Evolutionary conservation across 2,797 vertebrate species (phyloP), one percentile per base, ranked within the genome.

Genomic region (Dallia pectoralis): DNA sequence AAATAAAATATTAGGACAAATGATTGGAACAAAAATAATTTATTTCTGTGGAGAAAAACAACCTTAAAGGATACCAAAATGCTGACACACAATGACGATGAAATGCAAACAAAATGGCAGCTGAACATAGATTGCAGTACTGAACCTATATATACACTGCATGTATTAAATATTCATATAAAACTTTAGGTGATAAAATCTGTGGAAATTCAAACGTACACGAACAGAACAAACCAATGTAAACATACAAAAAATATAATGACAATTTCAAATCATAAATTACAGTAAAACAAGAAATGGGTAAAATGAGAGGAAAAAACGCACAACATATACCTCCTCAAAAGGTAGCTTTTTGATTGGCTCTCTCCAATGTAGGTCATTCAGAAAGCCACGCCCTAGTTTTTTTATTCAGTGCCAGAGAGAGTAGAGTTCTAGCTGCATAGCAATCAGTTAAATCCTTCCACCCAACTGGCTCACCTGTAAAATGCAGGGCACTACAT

Each of bases 1-100:
- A 77, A 89, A 85, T 83, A 90, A 92, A 90, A 91, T 87, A 91
- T 91, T 87, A 88, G 86, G 88, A 93, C 89, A 85, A 92, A 89
- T 91, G 81, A 90, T 91, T 67, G 91, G 92, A 89, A 92, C 81
- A 93, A 82, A 70, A 88, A 87, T 33, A 80, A 92, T 93, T 93
- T 94, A 93, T 93, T 94, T 91, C 84, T 86, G 74, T 85, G 82
- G 75, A 86, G 80, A 86, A 87, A 74, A 86, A 22, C 86, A 84
- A 71, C 71, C 32, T 77, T 33, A 18, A 86, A 71, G 69, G 83
- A 86, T 84, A 81, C 89, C 87, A 91, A 90, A 88, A 87, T 83
- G 82, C 85, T 82, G 65, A 74, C 7, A 69, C 49, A 64, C 72
- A 56, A 86, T 71, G 78, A 89, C 81, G 86, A 85, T 89, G 87